Conservation (phyloP, 2,797 vertebrate genomes). For the Mycteria americana region DNA sequence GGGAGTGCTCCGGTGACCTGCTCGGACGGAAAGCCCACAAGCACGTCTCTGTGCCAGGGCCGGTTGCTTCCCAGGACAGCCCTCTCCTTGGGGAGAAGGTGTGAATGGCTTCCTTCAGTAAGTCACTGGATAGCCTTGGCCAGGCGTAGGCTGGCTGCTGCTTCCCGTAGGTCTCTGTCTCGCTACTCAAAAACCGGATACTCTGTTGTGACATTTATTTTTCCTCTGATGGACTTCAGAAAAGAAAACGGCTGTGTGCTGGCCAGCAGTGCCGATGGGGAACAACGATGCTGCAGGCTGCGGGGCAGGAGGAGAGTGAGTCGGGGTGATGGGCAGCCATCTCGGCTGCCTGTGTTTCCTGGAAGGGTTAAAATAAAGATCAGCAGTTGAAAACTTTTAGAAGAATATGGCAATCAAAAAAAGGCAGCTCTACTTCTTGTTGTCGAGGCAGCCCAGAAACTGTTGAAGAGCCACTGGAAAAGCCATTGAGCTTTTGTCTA, state of each 20-base stretch:
- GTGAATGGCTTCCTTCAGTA: slow-evolving; percentile 62
- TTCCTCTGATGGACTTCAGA: neutral
- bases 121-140: slow-evolving; percentile 66
- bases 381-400: neutral
- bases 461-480: slow-evolving; percentile 41
- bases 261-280: neutral
- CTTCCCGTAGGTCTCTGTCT: neutral
- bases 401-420: neutral
- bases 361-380: neutral
- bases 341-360: neutral
- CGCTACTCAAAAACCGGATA: slow-evolving; percentile 29
- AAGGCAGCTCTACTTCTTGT: neutral
- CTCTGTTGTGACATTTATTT: slow-evolving; percentile 51
- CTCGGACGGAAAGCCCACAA: slow-evolving; percentile 40
- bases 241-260: neutral
- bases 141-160: neutral
- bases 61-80: neutral
- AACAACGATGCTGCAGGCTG: neutral
- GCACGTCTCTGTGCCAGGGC: slow-evolving; percentile 41
- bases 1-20: slow-evolving; percentile 13
- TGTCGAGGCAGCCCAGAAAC: neutral
- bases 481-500: slow-evolving; percentile 64
- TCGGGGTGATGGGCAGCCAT: neutral
- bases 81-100: slow-evolving; percentile 66
- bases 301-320: neutral